Evolutionary conservation across 2,797 vertebrate genomes (phyloP), one percentile per base, ranked within the genome.

Genomic region (Heteromormyrus szaboi): DNA sequence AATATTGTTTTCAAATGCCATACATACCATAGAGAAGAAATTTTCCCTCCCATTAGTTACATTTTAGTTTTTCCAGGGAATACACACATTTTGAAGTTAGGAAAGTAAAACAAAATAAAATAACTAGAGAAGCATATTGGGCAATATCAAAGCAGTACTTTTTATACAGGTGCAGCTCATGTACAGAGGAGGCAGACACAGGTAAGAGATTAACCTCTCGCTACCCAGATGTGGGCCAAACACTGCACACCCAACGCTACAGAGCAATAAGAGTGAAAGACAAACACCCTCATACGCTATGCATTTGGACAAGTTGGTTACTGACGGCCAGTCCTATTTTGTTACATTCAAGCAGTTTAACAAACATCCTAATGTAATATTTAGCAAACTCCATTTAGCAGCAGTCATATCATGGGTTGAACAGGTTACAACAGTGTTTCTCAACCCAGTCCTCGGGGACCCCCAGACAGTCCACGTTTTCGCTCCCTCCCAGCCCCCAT

Each of bases 351-450:
- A 94, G 94, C 96, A 97, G 96, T 96, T 97, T 96, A 94, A 96
- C 93, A 95, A 96, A 96, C 96, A 96, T 95, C 95, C 96, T 96
- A 97, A 96, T 94, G 94, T 95, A 95, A 87, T 94, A 94, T 95
- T 93, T 89, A 85, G 17, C 95, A 96, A 95, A 95, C 90, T 90
- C 92, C 91, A 88, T 91, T 93, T 92, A 95, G 94, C 95, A 95
- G 95, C 96, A 95, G 93, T 91, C 93, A 93, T 91, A 90, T 91
- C 92, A 88, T 89, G 91, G 91, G 91, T 91, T 89, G 89, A 85
- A 76, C 89, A 89, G 89, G 91, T 92, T 91, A 85, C 11, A 17
- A 37, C 68, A 72, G 29, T 41, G 68, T 17, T 72, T 72, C 68
- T 12, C 29, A 41, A 6, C 12, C 29, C 12, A 17, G 68, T 17